phyloP scores from a whole-genome alignment of 2,113 vertebrate genomes.

The Salvator merianae region DNA sequence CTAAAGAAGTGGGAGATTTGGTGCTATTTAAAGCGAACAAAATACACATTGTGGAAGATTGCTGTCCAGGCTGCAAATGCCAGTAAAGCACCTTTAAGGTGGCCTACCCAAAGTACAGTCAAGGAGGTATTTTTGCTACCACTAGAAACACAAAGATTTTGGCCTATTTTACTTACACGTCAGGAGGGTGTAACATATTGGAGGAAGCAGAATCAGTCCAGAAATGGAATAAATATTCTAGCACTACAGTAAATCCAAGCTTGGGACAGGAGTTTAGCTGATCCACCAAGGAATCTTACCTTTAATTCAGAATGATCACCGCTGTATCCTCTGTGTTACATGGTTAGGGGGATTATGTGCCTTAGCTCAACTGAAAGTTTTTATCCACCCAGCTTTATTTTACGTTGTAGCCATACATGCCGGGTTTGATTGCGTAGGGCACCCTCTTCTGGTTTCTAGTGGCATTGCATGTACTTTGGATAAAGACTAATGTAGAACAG shows the following conservation, averaged over 20 bases:
- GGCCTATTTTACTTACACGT: not conserved
- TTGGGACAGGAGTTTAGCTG: not conserved
- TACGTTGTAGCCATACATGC: not conserved
- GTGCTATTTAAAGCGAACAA: too few species aligned
- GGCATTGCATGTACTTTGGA: not conserved
- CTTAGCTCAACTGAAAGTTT: slow-evolving; percentile 3
- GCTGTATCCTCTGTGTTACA: not conserved
- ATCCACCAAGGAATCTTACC: not conserved
- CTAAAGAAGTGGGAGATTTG: too few species aligned
- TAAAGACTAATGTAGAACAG: not conserved
- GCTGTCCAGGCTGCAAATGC: too few species aligned
- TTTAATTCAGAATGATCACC: not conserved
- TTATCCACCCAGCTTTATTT: not conserved
- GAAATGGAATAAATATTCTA: not conserved
- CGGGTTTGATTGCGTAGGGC: slow-evolving; percentile 13
- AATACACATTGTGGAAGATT: too few species aligned
- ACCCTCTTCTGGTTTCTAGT: not conserved
- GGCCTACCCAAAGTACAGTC: not conserved
- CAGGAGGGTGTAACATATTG: too few species aligned
- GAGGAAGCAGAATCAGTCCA: not conserved
- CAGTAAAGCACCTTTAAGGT: too few species aligned
- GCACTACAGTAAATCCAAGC: not conserved
- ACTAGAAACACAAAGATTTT: not conserved
- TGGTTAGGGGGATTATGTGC: not conserved
- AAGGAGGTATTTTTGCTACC: not conserved